Percentiles rank a stretch among this genome's conserved stretches.
phyloP scores from a whole-genome alignment of 2,797 vertebrate species.

The Notamacropus eugenii region DNA sequence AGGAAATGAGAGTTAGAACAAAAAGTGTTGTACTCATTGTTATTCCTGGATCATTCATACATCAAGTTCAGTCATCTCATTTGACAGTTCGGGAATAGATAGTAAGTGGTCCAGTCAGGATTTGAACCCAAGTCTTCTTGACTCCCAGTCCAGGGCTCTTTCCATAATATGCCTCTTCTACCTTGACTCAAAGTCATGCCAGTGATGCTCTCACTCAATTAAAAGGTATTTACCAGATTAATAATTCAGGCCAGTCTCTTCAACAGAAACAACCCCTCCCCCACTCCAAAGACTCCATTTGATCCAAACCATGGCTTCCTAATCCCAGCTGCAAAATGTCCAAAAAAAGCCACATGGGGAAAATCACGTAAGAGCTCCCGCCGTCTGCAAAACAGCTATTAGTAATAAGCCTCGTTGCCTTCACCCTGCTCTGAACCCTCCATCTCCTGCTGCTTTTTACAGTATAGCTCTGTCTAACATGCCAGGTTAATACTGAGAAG shows the following conservation, averaged over 20 bases:
- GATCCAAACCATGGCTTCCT: constrained; percentile 28
- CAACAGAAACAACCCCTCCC: constrained; percentile 36
- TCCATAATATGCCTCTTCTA: neutral
- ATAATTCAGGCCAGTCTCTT: neutral
- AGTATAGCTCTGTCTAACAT: constrained; percentile 46
- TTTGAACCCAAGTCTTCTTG: neutral
- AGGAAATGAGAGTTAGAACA: neutral
- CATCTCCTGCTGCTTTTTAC: constrained; percentile 30
- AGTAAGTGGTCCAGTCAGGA: neutral
- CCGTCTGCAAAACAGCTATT: constrained; percentile 63
- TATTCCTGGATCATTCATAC: neutral
- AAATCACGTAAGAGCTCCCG: constrained; percentile 11
- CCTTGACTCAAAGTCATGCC: neutral
- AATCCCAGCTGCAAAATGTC: constrained; percentile 60
- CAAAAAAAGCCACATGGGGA: constrained; percentile 36
- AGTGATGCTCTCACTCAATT: constrained; percentile 52
- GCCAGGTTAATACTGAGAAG: constrained; percentile 73
- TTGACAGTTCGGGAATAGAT: neutral
- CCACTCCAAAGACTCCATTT: constrained; percentile 35
- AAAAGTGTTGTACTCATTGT: neutral
- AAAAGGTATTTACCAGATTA: neutral
- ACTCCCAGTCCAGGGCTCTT: neutral
- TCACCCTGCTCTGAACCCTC: constrained; percentile 17
- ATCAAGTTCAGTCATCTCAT: neutral
- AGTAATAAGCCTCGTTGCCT: constrained; percentile 33